Conservation (phyloP, 2,113 vertebrate genomes). For the Odontesthes bonariensis region DNA sequence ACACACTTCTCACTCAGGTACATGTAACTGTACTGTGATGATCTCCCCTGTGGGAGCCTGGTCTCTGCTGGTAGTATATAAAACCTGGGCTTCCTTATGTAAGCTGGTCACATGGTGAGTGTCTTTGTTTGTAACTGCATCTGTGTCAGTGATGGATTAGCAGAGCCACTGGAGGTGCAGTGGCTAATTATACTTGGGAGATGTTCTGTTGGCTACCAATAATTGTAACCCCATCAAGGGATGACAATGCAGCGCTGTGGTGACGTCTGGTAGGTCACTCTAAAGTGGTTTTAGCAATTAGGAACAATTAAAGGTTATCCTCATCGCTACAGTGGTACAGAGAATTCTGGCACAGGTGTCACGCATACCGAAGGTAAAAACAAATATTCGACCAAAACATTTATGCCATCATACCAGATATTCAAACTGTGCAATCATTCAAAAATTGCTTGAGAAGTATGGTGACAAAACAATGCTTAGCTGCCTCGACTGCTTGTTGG, state of each 20-base stretch:
- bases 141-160: slow-evolving; percentile 73
- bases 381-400: background rate
- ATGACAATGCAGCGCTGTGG: slow-evolving; percentile 15
- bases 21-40: slow-evolving; percentile 43
- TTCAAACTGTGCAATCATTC: background rate
- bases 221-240: slow-evolving; percentile 15
- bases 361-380: background rate
- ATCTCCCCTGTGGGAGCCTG: slow-evolving; percentile 19
- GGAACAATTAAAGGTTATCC: slow-evolving; percentile 17
- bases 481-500: too few species aligned
- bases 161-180: slow-evolving; percentile 32
- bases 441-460: background rate
- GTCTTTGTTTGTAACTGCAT: slow-evolving; percentile 47
- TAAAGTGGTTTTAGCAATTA: slow-evolving; percentile 33
- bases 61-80: slow-evolving; percentile 62
- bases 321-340: background rate
- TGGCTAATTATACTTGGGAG: slow-evolving; percentile 55
- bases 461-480: too few species aligned
- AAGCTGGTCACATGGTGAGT: slow-evolving; percentile 76
- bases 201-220: slow-evolving; percentile 11
- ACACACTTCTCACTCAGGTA: slow-evolving; percentile 19
- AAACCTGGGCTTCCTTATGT: slow-evolving; percentile 63
- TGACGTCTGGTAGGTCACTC: slow-evolving; percentile 37
- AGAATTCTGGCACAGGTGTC: background rate
- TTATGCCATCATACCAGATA: background rate